Base-by-base conservation (phyloP, 1,140 invertebrate genomes). In the Lanistes nyassanus region DNA sequence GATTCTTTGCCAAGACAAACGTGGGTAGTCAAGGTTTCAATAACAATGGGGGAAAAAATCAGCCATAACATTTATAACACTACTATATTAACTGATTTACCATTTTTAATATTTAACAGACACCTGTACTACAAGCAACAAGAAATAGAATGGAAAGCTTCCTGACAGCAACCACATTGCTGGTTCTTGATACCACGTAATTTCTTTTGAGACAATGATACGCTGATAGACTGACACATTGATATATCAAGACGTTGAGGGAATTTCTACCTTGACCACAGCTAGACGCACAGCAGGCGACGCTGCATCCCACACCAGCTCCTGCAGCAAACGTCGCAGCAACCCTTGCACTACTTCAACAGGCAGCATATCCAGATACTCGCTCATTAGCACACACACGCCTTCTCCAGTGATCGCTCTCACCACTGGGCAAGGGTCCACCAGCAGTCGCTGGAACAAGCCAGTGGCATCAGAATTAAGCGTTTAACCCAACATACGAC, bases 361-460 rank as follows among this genome's bases (percentile, higher is more conserved):
- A 9, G 89, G 89, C 5, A 90, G 85, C 64, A 89, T 78, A 67
- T 89, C 84, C 86, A 88, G 88, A 82, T 83, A 90, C 11, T 80
- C 72, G 9, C 74, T 70, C 66, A 88, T 79, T 23, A 89, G 85
- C n/a, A 74, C 78, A 70, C 86, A 89, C 56, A 89, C 84, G 29
- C 81, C 69, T 21, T 89, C 82, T 26, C 84, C 84, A 11, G 79
- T 76, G 37, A 82, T 3, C 2, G 36, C 79, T 31, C 89, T 79
- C 11, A 89, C 83, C n/a, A 76, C 71, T n/a, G 84, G 82, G 42
- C 82, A 82, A 6, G 86, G 82, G 74, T 90, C 88, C 13, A 81
- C 69, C n/a, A 90, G 77, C 56, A 89, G 74, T 36, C 73, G 81
- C 86, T 88, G 65, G 47, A 81, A 78, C 62, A 68, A 66, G 64